Conservation (phyloP, 2,797 vertebrate species). For the Esox masquinongy region DNA sequence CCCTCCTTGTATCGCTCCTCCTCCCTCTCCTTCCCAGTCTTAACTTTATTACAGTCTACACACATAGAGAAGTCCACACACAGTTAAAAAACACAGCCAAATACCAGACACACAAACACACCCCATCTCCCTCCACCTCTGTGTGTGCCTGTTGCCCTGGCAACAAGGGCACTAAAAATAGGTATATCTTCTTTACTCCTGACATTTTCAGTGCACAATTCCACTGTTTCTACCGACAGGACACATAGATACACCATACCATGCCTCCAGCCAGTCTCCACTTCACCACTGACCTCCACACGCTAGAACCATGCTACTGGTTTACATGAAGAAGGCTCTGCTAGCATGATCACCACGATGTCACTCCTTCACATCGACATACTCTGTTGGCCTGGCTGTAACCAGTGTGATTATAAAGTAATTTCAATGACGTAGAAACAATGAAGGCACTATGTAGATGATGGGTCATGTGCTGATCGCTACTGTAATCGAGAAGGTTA, state of each 20-base stretch:
- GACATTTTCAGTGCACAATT: conserved; percentile 79
- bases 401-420: too few relatives aligned
- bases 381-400: neutral
- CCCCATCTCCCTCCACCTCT: conserved; percentile 75
- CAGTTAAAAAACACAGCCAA: neutral
- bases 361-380: neutral
- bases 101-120: conserved; percentile 40
- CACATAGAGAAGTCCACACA: neutral
- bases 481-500: too few relatives aligned
- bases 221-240: conserved; percentile 72
- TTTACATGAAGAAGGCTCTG: conserved; percentile 16
- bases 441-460: too few relatives aligned
- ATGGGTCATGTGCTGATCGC: too few relatives aligned
- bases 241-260: conserved; percentile 19
- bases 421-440: too few relatives aligned
- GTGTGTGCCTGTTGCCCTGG: conserved; percentile 78
- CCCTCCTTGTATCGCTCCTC: neutral
- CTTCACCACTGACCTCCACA: conserved; percentile 57
- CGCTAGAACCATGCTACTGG: neutral
- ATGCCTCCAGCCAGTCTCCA: conserved; percentile 62
- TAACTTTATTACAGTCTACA: too few relatives aligned
- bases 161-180: conserved; percentile 85
- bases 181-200: conserved; percentile 79
- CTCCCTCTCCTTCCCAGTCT: neutral
- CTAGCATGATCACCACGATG: neutral